Evolutionary conservation across 2,113 vertebrate species (phyloP).

Genomic region (Bothrops jararaca): DNA sequence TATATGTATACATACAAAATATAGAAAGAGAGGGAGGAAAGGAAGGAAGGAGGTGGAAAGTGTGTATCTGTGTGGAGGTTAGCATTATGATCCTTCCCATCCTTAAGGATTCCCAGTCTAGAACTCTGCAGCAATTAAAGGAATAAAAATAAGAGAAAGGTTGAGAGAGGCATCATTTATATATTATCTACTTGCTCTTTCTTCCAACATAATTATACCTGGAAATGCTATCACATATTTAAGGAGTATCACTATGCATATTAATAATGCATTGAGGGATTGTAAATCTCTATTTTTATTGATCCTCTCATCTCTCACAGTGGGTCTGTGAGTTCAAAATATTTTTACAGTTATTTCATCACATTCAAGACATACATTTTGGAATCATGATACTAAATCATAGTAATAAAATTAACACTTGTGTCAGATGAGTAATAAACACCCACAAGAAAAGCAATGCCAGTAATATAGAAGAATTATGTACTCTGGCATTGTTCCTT

Average conservation of each 20-base stretch:
- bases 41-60: not conserved
- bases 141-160: not conserved
- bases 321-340: not conserved
- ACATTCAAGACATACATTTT: not conserved
- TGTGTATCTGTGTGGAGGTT: not conserved
- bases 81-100: not conserved
- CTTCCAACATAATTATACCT: not conserved
- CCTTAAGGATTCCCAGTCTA: not conserved
- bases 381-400: not conserved
- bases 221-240: not conserved
- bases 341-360: not conserved
- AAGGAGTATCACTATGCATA: not conserved
- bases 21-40: not conserved
- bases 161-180: not conserved
- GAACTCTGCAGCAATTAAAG: not conserved
- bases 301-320: not conserved
- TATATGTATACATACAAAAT: not conserved
- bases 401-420: not conserved
- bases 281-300: not conserved
- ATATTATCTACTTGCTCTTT: not conserved
- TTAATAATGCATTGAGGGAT: not conserved
- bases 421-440: not conserved
- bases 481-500: not conserved
- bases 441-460: not conserved
- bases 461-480: not conserved